phyloP scores from a whole-genome alignment of 2,797 vertebrate species.

The Melanotaenia parkinsoni region DNA sequence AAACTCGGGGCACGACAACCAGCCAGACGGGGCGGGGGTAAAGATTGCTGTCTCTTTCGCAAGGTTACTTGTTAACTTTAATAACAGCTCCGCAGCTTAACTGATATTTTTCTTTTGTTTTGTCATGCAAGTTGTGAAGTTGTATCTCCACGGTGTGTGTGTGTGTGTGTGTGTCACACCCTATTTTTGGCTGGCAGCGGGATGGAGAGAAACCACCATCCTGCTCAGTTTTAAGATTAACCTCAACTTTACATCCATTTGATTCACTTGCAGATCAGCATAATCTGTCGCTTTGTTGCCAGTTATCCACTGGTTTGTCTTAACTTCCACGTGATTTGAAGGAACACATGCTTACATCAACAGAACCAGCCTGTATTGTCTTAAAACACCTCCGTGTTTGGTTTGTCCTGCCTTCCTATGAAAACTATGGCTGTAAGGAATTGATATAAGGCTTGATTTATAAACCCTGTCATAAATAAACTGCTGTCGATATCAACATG shows the following conservation, averaged over 20 bases:
- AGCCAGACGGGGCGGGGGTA: constrained; percentile 4
- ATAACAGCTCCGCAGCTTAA: not conserved
- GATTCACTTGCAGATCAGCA: not conserved
- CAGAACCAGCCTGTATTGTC: too few relatives aligned
- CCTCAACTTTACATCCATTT: not conserved
- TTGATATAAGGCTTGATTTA: not conserved
- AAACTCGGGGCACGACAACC: constrained; percentile 10
- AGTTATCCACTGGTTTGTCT: constrained; percentile 37
- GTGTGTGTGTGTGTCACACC: constrained; percentile 73
- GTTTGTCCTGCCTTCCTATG: not conserved
- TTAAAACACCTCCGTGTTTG: not conserved
- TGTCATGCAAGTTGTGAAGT: constrained; percentile 42
- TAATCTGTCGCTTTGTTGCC: not conserved
- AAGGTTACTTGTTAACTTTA: not conserved
- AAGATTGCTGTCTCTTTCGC: not conserved
- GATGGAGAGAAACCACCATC: constrained; percentile 24
- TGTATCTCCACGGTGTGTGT: constrained; percentile 12
- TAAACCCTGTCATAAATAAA: not conserved
- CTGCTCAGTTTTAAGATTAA: not conserved
- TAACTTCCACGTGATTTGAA: constrained; percentile 23
- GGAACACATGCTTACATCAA: not conserved
- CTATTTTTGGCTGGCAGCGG: constrained; percentile 55
- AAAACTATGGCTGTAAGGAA: not conserved
- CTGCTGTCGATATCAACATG: not conserved
- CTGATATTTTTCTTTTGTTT: not conserved